These are phyloP conservation scores for Paragorgia papillata DNA, from an alignment of 92 coral and sea anemone species.

Conservation along the genomic window DNA sequence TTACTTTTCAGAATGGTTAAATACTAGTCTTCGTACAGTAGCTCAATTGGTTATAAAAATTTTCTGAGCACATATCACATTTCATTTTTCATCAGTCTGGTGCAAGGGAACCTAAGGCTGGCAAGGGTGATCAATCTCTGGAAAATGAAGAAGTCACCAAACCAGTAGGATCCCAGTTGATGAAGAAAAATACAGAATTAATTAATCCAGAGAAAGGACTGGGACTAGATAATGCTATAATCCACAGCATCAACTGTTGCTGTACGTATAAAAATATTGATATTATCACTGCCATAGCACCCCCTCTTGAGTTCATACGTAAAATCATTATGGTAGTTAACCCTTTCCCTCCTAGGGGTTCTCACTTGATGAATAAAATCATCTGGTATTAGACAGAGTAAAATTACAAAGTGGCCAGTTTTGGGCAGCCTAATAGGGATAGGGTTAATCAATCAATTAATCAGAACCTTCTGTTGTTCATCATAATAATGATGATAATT, in stretches of 20 bases:
- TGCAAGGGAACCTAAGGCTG: constrained; percentile 55
- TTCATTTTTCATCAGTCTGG: constrained; percentile 69
- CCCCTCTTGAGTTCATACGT: too few species aligned
- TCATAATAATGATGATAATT: too few species aligned
- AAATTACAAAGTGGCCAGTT: too few species aligned
- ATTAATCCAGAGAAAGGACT: constrained; percentile 79
- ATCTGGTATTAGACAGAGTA: too few species aligned
- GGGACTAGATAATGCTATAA: constrained; percentile 93
- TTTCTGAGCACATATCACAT: not conserved
- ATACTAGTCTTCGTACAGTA: not conserved
- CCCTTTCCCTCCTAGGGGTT: too few species aligned
- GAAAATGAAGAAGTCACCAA: constrained; percentile 59
- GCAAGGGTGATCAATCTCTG: constrained; percentile 77
- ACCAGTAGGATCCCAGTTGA: constrained; percentile 51
- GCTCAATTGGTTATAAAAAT: too few species aligned
- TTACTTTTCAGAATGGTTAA: not conserved
- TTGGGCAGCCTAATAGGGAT: too few species aligned
- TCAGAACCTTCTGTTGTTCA: too few species aligned
- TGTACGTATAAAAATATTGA: constrained; percentile 60
- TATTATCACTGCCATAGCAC: too few species aligned
- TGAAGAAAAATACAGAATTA: constrained; percentile 65
- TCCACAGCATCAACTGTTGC: constrained; percentile 85
- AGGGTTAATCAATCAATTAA: too few species aligned
- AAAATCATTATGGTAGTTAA: too few species aligned
- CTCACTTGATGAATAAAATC: too few species aligned